A percentile compares a stretch with the other conserved stretches of the same genome.
Evolutionary conservation across 2,888 invertebrate genomes (phyloP).

Genomic region (Stenodera caucasica): DNA sequence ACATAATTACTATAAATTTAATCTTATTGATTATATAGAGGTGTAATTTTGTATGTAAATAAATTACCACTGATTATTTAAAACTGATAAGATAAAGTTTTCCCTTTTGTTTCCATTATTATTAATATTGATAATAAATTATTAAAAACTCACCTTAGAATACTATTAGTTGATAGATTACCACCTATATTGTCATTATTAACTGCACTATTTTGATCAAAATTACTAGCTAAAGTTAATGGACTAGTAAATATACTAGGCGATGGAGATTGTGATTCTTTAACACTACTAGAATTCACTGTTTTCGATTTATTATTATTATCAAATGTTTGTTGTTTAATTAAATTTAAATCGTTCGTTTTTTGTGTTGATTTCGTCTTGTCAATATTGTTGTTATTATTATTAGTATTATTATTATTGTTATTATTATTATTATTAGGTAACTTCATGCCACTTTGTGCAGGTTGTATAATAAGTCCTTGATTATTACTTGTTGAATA

Average conservation of each 20-base stretch:
- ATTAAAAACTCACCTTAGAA: conserved; percentile 54
- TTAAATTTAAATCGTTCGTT: conserved; percentile 40
- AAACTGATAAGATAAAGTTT: conserved; percentile 25
- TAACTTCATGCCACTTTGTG: conserved; percentile 37
- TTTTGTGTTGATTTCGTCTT: conserved; percentile 30
- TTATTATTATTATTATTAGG: conserved; percentile 34
- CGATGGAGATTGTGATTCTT: conserved; percentile 44
- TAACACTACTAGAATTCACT: conserved; percentile 33
- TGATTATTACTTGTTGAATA: conserved; percentile 37
- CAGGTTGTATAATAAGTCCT: conserved; percentile 48
- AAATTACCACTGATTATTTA: conserved; percentile 16
- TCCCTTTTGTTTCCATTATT: not conserved
- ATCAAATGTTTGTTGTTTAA: conserved; percentile 38
- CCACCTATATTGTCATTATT: conserved; percentile 45
- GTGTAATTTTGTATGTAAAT: conserved; percentile 10
- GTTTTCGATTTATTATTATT: conserved; percentile 21
- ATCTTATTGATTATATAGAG: not conserved
- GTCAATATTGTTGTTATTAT: conserved; percentile 34
- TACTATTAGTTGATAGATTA: conserved; percentile 57
- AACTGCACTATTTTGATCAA: conserved; percentile 38
- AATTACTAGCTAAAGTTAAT: conserved; percentile 52
- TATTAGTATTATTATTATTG: conserved; percentile 35
- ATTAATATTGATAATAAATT: not conserved
- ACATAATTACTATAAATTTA: conserved; percentile 10
- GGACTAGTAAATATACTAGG: conserved; percentile 55